Base-by-base conservation (phyloP, 2,797 vertebrate species). In the Pseudochirops cupreus region DNA sequence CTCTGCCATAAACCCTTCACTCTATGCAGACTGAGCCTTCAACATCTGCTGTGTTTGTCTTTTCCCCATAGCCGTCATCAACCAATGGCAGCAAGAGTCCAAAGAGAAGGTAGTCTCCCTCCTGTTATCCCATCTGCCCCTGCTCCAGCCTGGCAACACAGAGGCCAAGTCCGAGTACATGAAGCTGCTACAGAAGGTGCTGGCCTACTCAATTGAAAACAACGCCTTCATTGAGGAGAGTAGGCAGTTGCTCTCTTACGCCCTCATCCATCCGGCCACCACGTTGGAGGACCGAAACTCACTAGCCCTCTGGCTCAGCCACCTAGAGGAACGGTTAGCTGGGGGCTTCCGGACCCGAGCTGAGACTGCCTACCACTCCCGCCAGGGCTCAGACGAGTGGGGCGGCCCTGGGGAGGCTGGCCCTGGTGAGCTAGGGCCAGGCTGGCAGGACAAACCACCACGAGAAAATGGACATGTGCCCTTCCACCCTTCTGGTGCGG, bases 181-280 rank as follows among this genome's bases (percentile, higher is more conserved):
- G 99, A 99, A 99, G 98, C 99, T 99, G 95, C 98, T 99, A 97
- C 99, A 99, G 98, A 99, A 99, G 97, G 99, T 99, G 96, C 98
- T 99, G 98, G 99, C 99, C 96, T 99, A 99, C 98, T 99, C 99
- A 46, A 99, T 99, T 3, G 99, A 99, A 98, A 99, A 99, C 98
- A 99, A 99, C 97, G 98, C 99, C 97, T 99, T 99, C 98, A 99
- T 99, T 33, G 99, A 99, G 98, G 99, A 99, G 98, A 99, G 99
- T 98, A 98, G 99, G 92, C 99, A 99, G 98, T 99, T 99, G 97
- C 99, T 99, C 10, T 99, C 99, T 96, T 99, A 99, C 1, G 99
- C 99, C n/a, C 99, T 99, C 97, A 99, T 99, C 98, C 99, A 99
- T 97, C 99, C 99, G 0, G 99, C 99, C 97, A 99, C 99, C 98